phyloP scores from a whole-genome alignment of 2,797 vertebrate genomes.

The Neosilurus hyrtlii region DNA sequence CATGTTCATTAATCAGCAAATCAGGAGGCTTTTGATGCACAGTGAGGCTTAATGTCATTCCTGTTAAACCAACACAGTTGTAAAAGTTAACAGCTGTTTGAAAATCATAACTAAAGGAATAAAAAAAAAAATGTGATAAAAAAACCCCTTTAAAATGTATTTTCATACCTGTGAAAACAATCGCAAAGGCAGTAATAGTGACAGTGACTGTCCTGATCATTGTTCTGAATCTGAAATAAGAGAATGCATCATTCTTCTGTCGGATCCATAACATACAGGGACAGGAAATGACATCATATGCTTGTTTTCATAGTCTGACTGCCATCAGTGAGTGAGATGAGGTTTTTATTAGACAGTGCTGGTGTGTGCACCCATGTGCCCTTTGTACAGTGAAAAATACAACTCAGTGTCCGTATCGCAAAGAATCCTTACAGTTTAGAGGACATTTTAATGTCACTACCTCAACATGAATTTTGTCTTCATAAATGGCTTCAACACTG shows the following conservation, averaged over 20 bases:
- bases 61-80: constrained; percentile 8
- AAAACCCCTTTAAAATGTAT: background rate
- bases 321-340: background rate
- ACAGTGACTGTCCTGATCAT: background rate
- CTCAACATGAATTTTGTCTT: background rate
- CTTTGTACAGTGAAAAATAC: background rate
- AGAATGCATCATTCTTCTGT: background rate
- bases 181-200: background rate
- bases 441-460: background rate
- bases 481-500: background rate
- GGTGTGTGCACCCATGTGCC: background rate
- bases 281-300: constrained; percentile 3
- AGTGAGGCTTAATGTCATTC: background rate
- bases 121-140: background rate
- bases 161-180: background rate
- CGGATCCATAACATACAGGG: background rate
- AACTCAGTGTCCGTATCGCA: too few relatives aligned
- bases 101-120: background rate
- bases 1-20: background rate
- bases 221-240: background rate
- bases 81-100: background rate
- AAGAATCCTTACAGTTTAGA: background rate
- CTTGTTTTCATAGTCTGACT: background rate
- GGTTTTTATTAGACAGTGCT: background rate
- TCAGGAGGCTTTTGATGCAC: constrained; percentile 54